These are phyloP conservation scores for Eriosoma lanigerum DNA, from an alignment of 1,140 invertebrate species.

Conservation along the genomic window DNA sequence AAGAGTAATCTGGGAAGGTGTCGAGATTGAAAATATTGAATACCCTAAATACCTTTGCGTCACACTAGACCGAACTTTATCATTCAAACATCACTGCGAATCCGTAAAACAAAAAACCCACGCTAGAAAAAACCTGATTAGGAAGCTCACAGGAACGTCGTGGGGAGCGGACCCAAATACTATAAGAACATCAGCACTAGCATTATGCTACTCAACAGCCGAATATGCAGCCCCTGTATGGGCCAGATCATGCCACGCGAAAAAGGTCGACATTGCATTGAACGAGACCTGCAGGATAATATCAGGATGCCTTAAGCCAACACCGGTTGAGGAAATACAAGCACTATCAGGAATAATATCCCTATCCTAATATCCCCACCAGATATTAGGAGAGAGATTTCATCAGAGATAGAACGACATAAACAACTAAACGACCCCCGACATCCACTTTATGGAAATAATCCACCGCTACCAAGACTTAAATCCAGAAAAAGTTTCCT, in stretches of 20 bases:
- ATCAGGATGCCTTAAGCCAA: slow-evolving; percentile 18
- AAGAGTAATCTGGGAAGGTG: neutral
- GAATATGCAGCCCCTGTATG: slow-evolving; percentile 19
- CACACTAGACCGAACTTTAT: neutral
- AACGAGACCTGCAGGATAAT: slow-evolving; percentile 17
- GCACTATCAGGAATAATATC: slow-evolving; percentile 21
- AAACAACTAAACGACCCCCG: neutral
- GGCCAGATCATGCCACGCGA: slow-evolving; percentile 2
- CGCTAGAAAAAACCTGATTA: slow-evolving; percentile 15
- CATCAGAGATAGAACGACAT: slow-evolving; percentile 11
- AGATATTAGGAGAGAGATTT: slow-evolving; percentile 13
- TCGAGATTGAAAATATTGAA: slow-evolving; percentile 18
- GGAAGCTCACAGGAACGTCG: slow-evolving; percentile 7
- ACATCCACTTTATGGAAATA: neutral
- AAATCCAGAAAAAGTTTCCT: slow-evolving; percentile 13
- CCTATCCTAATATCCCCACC: slow-evolving; percentile 34
- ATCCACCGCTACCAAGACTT: neutral
- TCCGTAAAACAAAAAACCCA: neutral
- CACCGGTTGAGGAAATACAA: slow-evolving; percentile 28
- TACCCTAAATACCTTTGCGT: slow-evolving; percentile 1
- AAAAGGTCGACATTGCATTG: slow-evolving; percentile 5
- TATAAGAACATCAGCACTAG: neutral
- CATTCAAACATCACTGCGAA: neutral
- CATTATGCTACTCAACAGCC: slow-evolving; percentile 26
- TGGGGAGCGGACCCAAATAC: slow-evolving; percentile 19